These are phyloP conservation scores for Ectemnius continuus DNA, from an alignment of 2,888 invertebrate species.

Conservation along the genomic window DNA sequence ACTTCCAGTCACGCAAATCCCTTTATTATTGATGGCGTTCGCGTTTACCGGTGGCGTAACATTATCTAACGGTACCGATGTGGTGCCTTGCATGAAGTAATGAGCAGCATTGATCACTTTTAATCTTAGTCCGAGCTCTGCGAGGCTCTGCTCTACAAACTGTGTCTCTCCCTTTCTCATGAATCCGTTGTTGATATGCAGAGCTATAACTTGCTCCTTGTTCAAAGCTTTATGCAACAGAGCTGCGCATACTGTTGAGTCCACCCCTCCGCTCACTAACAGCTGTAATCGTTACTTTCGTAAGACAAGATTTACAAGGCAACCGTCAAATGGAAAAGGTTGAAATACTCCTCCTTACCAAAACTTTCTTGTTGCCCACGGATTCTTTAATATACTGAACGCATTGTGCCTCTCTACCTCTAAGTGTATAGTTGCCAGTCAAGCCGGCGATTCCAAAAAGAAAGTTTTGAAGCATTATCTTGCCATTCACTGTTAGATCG, in stretches of 20 bases:
- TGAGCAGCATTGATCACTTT: constrained; percentile 86
- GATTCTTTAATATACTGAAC: constrained; percentile 93
- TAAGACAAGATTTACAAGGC: too few relatives aligned
- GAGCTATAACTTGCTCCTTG: constrained; percentile 94
- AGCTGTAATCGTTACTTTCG: constrained; percentile 80
- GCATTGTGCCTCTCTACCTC: constrained; percentile 92
- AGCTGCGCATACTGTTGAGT: constrained; percentile 99
- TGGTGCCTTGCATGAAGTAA: constrained; percentile 89
- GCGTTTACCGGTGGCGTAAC: constrained; percentile 56
- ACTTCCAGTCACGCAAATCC: constrained; percentile 59
- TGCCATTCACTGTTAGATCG: constrained; percentile 94
- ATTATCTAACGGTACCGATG: constrained; percentile 84
- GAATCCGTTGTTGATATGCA: constrained; percentile 99
- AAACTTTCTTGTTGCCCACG: constrained; percentile 94
- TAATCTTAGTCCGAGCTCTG: constrained; percentile 89
- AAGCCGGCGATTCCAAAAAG: constrained; percentile 94
- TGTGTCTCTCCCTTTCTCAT: constrained; percentile 97
- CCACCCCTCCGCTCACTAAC: constrained; percentile 98
- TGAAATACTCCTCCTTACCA: constrained; percentile 85
- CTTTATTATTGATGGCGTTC: constrained; percentile 77
- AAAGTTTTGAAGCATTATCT: constrained; percentile 95
- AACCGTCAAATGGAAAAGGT: too few relatives aligned
- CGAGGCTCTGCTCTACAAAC: constrained; percentile 90
- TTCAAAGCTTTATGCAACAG: constrained; percentile 93
- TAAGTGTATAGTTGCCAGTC: constrained; percentile 92